Evolutionary conservation across 2,113 vertebrate species (phyloP).

Genomic region (Chaetorhynchus papuensis): DNA sequence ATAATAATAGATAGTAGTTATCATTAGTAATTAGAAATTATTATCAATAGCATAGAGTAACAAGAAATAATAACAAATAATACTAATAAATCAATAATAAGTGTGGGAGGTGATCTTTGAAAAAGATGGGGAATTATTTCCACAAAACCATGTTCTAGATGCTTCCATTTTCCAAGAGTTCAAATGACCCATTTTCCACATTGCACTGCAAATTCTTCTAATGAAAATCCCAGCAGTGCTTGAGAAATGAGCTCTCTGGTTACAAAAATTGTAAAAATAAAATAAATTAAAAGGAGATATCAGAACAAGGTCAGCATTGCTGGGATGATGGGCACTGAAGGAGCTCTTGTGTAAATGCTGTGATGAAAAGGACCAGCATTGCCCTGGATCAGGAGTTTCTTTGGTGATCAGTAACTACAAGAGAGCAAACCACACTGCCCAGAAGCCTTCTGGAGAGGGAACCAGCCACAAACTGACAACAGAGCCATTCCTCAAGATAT

Average conservation of each 20-base stretch:
- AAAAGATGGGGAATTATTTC: not conserved
- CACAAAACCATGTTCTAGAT: not conserved
- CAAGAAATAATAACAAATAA: not conserved
- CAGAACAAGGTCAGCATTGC: not conserved
- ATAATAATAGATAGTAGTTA: not conserved
- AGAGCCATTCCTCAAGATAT: not conserved
- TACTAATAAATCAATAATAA: not conserved
- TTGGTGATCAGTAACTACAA: not conserved
- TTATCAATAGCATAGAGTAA: not conserved
- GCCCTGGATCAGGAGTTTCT: not conserved
- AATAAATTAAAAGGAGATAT: not conserved
- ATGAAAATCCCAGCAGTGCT: not conserved
- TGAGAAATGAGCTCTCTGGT: fast-evolving
- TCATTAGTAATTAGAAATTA: not conserved
- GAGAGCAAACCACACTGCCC: not conserved
- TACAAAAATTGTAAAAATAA: not conserved
- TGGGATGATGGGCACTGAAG: not conserved
- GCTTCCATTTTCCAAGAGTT: not conserved
- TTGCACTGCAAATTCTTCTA: not conserved
- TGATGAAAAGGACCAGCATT: not conserved
- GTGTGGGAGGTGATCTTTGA: not conserved
- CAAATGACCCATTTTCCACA: not conserved
- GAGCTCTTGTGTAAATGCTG: not conserved
- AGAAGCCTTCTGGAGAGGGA: not conserved
- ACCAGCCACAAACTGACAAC: not conserved